A percentile compares a stretch with the other conserved stretches of the same genome.
Conservation (phyloP, 2,797 vertebrate species). For the Heterohyrax brucei region DNA sequence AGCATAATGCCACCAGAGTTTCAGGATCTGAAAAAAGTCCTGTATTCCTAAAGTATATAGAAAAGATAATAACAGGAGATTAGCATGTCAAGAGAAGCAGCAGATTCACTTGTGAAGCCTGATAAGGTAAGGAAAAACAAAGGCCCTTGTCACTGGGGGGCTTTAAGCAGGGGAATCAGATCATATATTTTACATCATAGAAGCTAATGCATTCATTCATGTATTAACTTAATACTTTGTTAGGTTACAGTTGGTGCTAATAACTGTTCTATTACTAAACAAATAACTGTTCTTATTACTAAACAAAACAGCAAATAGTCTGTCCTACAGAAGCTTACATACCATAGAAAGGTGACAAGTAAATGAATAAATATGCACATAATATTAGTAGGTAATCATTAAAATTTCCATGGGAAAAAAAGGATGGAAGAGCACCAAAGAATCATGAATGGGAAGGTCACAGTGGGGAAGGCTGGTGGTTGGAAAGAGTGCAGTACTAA, state of each 20-base stretch:
- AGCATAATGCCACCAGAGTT: too few relatives aligned
- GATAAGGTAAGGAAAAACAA: not conserved
- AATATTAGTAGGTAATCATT: not conserved
- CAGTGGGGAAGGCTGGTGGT: not conserved
- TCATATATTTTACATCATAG: not conserved
- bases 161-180: not conserved
- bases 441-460: not conserved
- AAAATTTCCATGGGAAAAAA: not conserved
- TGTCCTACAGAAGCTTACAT: not conserved
- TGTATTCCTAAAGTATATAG: not conserved
- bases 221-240: not conserved
- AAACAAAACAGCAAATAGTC: not conserved
- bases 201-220: not conserved
- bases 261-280: not conserved
- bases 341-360: not conserved
- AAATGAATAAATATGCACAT: not conserved
- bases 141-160: not conserved
- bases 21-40: constrained; percentile 29
- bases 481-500: not conserved
- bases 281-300: not conserved
- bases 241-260: not conserved
- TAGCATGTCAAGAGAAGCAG: not conserved
- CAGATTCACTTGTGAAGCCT: not conserved
- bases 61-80: not conserved
- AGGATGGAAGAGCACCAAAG: not conserved